A percentile compares a stretch with the other conserved stretches of the same genome.
phyloP scores from a whole-genome alignment of 35 echinoderm and acorn worm species.

The Chiridota heheva region DNA sequence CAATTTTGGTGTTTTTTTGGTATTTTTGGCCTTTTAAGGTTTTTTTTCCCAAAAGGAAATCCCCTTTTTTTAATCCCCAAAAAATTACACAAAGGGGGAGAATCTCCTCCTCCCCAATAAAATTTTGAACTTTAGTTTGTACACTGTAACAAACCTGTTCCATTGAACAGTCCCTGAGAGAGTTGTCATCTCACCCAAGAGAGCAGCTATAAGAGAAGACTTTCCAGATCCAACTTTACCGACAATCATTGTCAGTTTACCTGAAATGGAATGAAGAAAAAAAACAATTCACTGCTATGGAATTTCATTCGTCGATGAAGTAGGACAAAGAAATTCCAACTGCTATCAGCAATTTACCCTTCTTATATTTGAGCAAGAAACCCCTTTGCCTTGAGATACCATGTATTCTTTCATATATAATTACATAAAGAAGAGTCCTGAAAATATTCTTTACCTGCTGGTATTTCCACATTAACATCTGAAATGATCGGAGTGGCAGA shows the following conservation, averaged over 20 bases:
- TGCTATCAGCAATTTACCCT: too few relatives aligned
- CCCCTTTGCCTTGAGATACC: not conserved
- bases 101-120: too few relatives aligned
- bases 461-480: constrained; percentile 70
- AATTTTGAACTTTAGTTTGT: too few relatives aligned
- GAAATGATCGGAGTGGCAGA: constrained; percentile 35
- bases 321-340: not conserved
- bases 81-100: too few relatives aligned
- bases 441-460: constrained; percentile 44
- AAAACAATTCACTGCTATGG: not conserved
- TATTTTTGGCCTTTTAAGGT: too few relatives aligned
- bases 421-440: not conserved
- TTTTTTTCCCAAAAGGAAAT: too few relatives aligned
- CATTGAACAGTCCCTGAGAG: constrained; percentile 51
- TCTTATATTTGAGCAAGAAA: not conserved
- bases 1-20: too few relatives aligned
- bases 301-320: not conserved
- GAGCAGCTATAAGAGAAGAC: constrained; percentile 74
- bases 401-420: not conserved
- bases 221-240: constrained; percentile 85
- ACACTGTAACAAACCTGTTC: constrained; percentile 51
- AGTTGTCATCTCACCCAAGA: constrained; percentile 93
- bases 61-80: too few relatives aligned
- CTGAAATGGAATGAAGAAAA: constrained; percentile 21
- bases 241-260: constrained; percentile 79